These are phyloP conservation scores for Lasius platythorax DNA, from an alignment of 2,888 invertebrate species.

Conservation along the genomic window DNA sequence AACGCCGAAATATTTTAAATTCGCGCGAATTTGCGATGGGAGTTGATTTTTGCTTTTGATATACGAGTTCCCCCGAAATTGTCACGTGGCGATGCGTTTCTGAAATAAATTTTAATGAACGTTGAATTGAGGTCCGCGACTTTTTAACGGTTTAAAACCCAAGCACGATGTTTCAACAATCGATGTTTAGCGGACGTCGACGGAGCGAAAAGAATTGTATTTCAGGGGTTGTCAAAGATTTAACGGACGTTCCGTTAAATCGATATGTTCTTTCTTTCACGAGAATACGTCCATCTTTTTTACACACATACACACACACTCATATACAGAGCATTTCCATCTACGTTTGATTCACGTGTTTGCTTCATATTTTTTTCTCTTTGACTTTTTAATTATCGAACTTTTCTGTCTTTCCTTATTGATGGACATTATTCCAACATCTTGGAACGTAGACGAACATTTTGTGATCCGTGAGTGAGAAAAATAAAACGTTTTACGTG, in stretches of 20 bases:
- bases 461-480: not conserved
- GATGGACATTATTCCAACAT: not conserved
- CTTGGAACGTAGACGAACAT: not conserved
- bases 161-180: constrained; percentile 25
- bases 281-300: constrained; percentile 27
- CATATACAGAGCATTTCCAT: not conserved
- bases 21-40: not conserved
- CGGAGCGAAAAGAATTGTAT: constrained; percentile 40
- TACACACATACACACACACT: not conserved
- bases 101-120: constrained; percentile 35
- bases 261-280: constrained; percentile 31
- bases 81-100: not conserved
- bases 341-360: not conserved
- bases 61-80: not conserved
- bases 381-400: constrained; percentile 44
- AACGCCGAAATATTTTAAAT: not conserved
- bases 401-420: constrained; percentile 1
- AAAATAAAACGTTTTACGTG: not conserved
- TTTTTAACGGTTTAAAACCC: constrained; percentile 10
- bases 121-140: not conserved
- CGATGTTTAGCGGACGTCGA: not conserved
- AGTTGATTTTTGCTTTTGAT: not conserved
- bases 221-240: constrained; percentile 48
- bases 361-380: constrained; percentile 13
- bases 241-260: constrained; percentile 35